Percentiles rank a stretch among this genome's conserved stretches.
These are phyloP conservation scores for Atractosteus spatula DNA, from an alignment of 2,113 vertebrate species.

Conservation along the genomic window DNA sequence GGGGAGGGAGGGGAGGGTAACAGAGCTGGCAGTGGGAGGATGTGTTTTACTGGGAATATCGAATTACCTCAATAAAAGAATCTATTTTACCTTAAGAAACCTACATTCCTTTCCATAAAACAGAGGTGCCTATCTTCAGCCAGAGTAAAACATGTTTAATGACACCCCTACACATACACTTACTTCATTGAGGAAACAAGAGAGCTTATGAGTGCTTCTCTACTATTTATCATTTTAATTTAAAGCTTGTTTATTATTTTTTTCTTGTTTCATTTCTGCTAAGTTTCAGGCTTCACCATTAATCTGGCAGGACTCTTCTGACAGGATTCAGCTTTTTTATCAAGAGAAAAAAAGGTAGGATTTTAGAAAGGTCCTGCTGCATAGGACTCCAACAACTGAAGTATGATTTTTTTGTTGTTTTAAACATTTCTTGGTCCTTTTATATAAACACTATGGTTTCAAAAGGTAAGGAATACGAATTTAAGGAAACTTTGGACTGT, in stretches of 20 bases:
- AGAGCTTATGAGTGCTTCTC: neutral
- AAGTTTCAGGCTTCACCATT: neutral
- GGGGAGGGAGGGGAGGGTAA: conserved; percentile 31
- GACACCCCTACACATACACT: neutral
- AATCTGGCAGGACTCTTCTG: neutral
- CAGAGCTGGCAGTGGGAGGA: neutral
- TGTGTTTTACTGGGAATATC: conserved; percentile 31
- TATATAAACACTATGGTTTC: no score
- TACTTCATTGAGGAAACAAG: neutral
- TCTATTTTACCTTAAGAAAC: conserved; percentile 12
- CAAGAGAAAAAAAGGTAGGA: no score
- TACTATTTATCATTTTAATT: conserved; percentile 10
- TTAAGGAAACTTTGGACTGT: no score
- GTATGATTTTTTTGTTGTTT: no score
- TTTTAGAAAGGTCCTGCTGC: no score
- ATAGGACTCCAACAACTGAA: no score
- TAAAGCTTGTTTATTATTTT: conserved; percentile 1
- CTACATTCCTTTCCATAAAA: conserved; percentile 7
- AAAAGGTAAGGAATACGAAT: no score
- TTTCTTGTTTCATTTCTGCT: neutral
- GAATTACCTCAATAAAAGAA: conserved; percentile 37
- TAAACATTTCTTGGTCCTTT: no score
- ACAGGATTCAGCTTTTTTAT: no score
- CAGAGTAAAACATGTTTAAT: neutral
- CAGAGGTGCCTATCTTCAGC: neutral